phyloP scores from a whole-genome alignment of 2,888 invertebrate genomes.

The Aricia artaxerxes region DNA sequence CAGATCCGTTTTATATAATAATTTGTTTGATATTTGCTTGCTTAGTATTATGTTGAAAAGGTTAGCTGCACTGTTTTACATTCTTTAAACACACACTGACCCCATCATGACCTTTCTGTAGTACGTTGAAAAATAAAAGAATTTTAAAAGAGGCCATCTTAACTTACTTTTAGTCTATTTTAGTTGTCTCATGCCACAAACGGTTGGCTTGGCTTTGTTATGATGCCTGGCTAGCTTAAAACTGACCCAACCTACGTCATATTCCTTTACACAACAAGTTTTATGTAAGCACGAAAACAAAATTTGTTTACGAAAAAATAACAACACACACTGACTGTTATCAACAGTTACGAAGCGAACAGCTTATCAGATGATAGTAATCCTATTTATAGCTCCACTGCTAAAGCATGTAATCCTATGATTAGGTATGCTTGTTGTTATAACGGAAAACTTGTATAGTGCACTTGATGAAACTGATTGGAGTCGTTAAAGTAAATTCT shows the following conservation, averaged over 20 bases:
- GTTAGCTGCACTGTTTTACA: background rate
- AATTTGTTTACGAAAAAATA: background rate
- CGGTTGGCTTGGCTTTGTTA: background rate
- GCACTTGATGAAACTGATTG: constrained; percentile 8
- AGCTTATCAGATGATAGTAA: constrained; percentile 28
- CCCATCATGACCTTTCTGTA: background rate
- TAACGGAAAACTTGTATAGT: constrained; percentile 18
- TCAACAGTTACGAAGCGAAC: background rate
- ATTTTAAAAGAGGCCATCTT: background rate
- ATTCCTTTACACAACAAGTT: background rate
- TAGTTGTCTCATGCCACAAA: background rate
- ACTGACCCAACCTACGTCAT: background rate
- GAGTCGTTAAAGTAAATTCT: background rate
- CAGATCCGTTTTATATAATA: background rate
- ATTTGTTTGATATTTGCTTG: background rate
- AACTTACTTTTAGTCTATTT: background rate
- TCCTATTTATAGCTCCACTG: constrained; percentile 27
- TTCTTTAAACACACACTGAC: background rate
- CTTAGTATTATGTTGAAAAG: background rate
- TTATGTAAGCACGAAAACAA: background rate
- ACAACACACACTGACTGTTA: constrained; percentile 10
- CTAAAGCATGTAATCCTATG: constrained; percentile 21
- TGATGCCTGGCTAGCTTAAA: background rate
- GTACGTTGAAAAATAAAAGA: too few relatives aligned
- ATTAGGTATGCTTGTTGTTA: constrained; percentile 20